Evolutionary conservation across 1,140 invertebrate species (phyloP), one percentile per base, ranked within the genome.

Genomic region (Lutraria rhynchaena): DNA sequence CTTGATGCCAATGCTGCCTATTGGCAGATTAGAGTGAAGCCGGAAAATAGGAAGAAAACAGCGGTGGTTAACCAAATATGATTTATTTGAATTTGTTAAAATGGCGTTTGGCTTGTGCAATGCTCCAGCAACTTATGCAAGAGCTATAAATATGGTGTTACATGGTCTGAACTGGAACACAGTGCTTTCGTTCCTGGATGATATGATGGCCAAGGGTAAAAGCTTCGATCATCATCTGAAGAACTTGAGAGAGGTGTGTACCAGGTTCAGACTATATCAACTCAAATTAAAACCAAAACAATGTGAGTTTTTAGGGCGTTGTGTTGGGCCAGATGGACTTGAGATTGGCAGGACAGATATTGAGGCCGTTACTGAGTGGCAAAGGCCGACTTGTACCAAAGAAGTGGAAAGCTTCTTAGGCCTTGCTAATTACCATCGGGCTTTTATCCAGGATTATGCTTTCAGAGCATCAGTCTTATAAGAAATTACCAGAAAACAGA

Each of bases 1-100:
- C 41, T 80, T 7, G 76, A 80, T 80, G 33, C 55, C 17, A 80
- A 69, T 24, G 27, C 63, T 13, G 63, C 49, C 3, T 80, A 80
- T 41, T 60, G 46, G 44, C 60, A 78, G 35, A 27, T 75, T 0
- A 11, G 35, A 19, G n/a, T 61, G 4, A 63, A 19, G 15, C 55
- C 53, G 3, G 55, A 74, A 41, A 44, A 76, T 29, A 22, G 57
- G 7, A 51, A 51, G 11, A 76, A 76, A 31, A 63, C 29, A 3
- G 73, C 73, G 0, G 17, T 76, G 3, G 37, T 76, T 13, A n/a
- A 61, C 33, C 13, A 61, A 76, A 29, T 76, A 76, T 33, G 73
- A 44, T 33, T 19, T 76, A 22, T 61, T 33, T 22, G 44, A 76
- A 51, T 63, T 49, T 13, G 31, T 37, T 0, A 19, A 29, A 24